phyloP scores from a whole-genome alignment of 2,113 vertebrate genomes.

The Gulo gulo region DNA sequence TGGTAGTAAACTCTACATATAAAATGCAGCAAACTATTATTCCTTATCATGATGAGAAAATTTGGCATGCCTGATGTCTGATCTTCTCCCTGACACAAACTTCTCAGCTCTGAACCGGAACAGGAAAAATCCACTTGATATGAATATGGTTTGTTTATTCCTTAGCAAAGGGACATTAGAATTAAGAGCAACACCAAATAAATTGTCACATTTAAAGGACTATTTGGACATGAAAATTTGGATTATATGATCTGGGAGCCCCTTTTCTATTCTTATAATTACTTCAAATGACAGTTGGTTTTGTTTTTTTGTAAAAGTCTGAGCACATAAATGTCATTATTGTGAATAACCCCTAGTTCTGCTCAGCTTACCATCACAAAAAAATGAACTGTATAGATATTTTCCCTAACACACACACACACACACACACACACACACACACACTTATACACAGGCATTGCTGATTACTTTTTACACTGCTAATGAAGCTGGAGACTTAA shows the following conservation, averaged over 20 bases:
- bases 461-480: conserved; percentile 77
- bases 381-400: conserved; percentile 72
- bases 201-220: not conserved
- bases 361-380: conserved; percentile 18
- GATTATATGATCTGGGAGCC: not conserved
- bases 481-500: conserved; percentile 77
- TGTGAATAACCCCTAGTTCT: conserved; percentile 47
- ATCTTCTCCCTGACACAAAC: not conserved
- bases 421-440: conserved; percentile 42
- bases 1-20: not conserved
- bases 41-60: conserved; percentile 9
- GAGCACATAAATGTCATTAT: not conserved
- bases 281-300: not conserved
- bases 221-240: not conserved
- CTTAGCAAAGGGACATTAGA: conserved; percentile 56
- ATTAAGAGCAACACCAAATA: not conserved
- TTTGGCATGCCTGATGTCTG: not conserved
- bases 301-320: not conserved
- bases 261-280: not conserved
- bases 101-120: conserved; percentile 50
- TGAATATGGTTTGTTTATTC: not conserved
- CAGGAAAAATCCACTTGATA: conserved; percentile 42
- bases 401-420: not conserved
- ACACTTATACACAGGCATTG: not conserved
- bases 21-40: not conserved